A percentile compares a stretch with the other conserved stretches of the same genome.
These are phyloP conservation scores for Emydocephalus ijimae DNA, from an alignment of 2,113 vertebrate species.

Conservation along the genomic window DNA sequence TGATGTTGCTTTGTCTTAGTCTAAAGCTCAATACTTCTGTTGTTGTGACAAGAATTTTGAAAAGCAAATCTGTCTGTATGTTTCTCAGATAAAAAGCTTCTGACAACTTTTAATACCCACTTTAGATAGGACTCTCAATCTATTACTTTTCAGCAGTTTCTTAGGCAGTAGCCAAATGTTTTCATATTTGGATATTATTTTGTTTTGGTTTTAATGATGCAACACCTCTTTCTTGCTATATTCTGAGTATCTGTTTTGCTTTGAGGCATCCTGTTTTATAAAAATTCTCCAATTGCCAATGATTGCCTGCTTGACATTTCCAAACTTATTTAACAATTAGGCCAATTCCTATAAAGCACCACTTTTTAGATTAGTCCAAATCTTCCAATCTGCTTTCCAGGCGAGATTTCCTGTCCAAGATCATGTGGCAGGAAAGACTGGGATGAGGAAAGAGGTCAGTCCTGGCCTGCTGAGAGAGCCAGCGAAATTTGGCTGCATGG, in stretches of 20 bases:
- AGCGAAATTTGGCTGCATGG: neutral
- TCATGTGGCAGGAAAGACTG: neutral
- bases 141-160: neutral
- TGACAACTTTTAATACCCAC: neutral
- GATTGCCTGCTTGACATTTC: neutral
- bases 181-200: neutral
- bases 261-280: neutral
- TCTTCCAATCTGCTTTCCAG: neutral
- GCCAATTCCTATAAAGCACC: neutral
- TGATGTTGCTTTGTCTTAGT: neutral
- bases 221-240: neutral
- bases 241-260: neutral
- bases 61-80: neutral
- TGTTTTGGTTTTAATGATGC: neutral
- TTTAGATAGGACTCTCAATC: neutral
- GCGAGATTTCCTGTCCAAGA: neutral
- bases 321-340: neutral
- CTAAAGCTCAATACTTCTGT: neutral
- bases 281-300: neutral
- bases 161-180: neutral
- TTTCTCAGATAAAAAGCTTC: neutral
- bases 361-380: neutral
- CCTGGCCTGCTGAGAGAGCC: neutral
- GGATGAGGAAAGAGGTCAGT: neutral
- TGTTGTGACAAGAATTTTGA: neutral